Conservation (phyloP, 53 echinoderm and acorn worm species). For the Zoroaster sp. region DNA sequence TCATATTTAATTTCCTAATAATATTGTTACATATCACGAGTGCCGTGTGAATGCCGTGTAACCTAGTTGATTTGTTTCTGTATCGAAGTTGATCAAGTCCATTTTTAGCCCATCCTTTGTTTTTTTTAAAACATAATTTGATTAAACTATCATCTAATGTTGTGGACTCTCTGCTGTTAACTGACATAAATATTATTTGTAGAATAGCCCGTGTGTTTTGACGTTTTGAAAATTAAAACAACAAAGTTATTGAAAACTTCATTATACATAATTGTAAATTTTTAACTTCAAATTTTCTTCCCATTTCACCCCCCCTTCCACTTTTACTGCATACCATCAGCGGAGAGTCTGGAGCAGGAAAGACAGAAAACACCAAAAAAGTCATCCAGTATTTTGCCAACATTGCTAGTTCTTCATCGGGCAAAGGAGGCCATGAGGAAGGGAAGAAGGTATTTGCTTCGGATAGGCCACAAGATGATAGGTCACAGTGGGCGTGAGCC, state of each 20-base stretch:
- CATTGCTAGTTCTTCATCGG: constrained; percentile 98
- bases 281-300: too few species aligned
- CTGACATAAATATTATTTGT: not conserved
- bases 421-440: constrained; percentile 72
- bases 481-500: constrained; percentile 23
- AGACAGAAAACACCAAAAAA: constrained; percentile 99
- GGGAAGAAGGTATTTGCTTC: constrained; percentile 96
- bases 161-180: constrained; percentile 20
- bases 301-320: not conserved
- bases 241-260: not conserved
- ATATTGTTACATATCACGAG: not conserved
- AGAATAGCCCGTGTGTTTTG: not conserved
- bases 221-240: not conserved
- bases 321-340: constrained; percentile 56
- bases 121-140: too few species aligned
- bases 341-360: constrained; percentile 99
- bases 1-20: too few species aligned
- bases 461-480: constrained; percentile 10
- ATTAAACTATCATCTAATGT: too few species aligned
- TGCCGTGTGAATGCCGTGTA: not conserved
- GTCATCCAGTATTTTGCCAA: constrained; percentile 99
- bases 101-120: not conserved
- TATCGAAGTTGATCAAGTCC: too few species aligned
- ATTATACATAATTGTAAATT: not conserved
- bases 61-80: not conserved